Evolutionary conservation across 2,797 vertebrate species (phyloP).

Genomic region (Neoniphon sammara): DNA sequence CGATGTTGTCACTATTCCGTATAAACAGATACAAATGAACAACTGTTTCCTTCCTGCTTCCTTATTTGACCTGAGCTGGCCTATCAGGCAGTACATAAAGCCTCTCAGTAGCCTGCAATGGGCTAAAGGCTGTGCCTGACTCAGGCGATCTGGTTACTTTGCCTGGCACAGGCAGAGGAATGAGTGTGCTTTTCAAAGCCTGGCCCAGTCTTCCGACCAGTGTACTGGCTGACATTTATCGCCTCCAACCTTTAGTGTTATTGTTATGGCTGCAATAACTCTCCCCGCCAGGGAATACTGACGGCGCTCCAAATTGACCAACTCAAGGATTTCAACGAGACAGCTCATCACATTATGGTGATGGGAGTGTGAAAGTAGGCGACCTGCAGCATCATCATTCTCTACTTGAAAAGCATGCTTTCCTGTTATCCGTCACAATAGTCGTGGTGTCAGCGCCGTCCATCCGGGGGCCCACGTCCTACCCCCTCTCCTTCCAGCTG

Average conservation of each 20-base stretch:
- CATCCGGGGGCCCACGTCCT: slow-evolving; percentile 51
- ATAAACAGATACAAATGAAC: slow-evolving; percentile 13
- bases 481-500: slow-evolving; percentile 43
- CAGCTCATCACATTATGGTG: slow-evolving; percentile 70
- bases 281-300: slow-evolving; percentile 31
- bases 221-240: slow-evolving; percentile 71
- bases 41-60: slow-evolving; percentile 11
- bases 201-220: slow-evolving; percentile 36
- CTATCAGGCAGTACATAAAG: slow-evolving; percentile 37
- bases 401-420: slow-evolving; percentile 45
- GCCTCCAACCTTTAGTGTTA: slow-evolving; percentile 71
- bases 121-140: slow-evolving; percentile 44
- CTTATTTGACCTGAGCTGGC: slow-evolving; percentile 19
- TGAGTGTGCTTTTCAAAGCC: slow-evolving; percentile 48
- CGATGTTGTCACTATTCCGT: neutral
- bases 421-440: slow-evolving; percentile 50
- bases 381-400: slow-evolving; percentile 43
- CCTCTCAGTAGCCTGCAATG: slow-evolving; percentile 42
- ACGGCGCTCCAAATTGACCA: slow-evolving; percentile 63
- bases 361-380: slow-evolving; percentile 62
- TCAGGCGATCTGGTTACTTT: slow-evolving; percentile 47
- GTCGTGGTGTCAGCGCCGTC: slow-evolving; percentile 41
- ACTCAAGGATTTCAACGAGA: slow-evolving; percentile 67
- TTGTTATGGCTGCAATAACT: slow-evolving; percentile 75
- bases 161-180: slow-evolving; percentile 50